Base-by-base conservation (phyloP, 2,797 vertebrate genomes). In the Apogon hyalosoma region DNA sequence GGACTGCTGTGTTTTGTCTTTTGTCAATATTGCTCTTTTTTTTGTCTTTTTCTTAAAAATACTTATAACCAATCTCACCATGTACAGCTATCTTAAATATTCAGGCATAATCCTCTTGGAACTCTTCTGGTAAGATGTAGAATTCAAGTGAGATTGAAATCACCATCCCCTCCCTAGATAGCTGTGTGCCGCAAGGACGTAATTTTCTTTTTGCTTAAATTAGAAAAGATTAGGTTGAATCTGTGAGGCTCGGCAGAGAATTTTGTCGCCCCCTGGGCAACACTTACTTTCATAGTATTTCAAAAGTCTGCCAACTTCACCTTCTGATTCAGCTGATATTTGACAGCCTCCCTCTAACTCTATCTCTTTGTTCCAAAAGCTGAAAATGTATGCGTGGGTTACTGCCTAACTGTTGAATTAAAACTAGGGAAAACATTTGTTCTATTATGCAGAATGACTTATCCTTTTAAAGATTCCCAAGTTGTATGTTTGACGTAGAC, bases 71-170 rank as follows among this genome's bases (percentile, higher is more conserved):
- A 65, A 31, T 43, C 58, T 63, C 11, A 4, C 53, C 48, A 5
- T 67, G 50, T 69, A 43, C 43, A 73, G 63, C 63, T 73, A 72
- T 82, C 77, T 84, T 82, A 79, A 65, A 88, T 78, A 83, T 87
- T 67, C 68, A 79, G 50, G 24, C 67, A 14, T 78, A 87, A 73
- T 79, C 69, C 72, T 39, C 86, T 40, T 46, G 63, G 43, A 63
- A 41, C 57, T 79, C 57, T 55, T 71, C 59, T 82, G 71, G 67
- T 61, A 57, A 82, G 28, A 83, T 82, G 80, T 77, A 66, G 64
- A 82, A 87, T 73, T 82, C 73, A 70, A 82, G 64, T 77, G 65
- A 73, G 82, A 88, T 77, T 84, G 70, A 83, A 88, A 89, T 86
- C 79, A 41, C 39, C 18, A 49, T 75, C 54, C 31, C 63, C 63